These are phyloP conservation scores for Geotria australis DNA, from an alignment of 2,797 vertebrate species.

Conservation along the genomic window DNA sequence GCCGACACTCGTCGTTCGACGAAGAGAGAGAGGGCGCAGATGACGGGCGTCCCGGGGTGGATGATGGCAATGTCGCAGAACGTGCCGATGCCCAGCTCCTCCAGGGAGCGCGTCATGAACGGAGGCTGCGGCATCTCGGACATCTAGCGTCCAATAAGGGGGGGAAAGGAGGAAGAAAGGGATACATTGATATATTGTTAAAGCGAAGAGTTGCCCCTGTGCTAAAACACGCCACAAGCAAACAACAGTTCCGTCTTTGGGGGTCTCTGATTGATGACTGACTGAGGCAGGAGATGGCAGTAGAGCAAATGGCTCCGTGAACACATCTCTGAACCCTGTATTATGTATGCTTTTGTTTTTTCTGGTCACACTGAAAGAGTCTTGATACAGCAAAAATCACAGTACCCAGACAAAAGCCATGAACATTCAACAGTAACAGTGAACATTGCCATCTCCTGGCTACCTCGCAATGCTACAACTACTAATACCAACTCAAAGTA, in stretches of 20 bases:
- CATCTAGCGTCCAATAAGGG: constrained; percentile 19
- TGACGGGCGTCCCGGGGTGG: constrained; percentile 49
- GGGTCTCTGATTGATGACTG: too few species aligned
- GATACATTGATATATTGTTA: rapidly evolving
- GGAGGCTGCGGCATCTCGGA: constrained; percentile 68
- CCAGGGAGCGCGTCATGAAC: constrained; percentile 42
- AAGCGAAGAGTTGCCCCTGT: background rate
- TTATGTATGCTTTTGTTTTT: too few species aligned
- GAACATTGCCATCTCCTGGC: too few species aligned
- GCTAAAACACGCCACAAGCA: background rate
- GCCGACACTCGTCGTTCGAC: constrained; percentile 81
- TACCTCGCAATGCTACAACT: too few species aligned
- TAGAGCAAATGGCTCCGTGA: too few species aligned
- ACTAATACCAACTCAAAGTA: too few species aligned
- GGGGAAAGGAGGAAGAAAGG: background rate
- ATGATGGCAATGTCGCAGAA: constrained; percentile 75
- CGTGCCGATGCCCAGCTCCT: constrained; percentile 58
- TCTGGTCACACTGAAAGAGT: too few species aligned
- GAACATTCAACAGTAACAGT: too few species aligned
- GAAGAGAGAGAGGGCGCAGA: constrained; percentile 75
- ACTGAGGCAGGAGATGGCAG: too few species aligned
- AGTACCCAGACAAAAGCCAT: too few species aligned
- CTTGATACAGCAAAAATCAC: too few species aligned
- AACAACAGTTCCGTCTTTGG: background rate
- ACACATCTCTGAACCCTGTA: too few species aligned